Evolutionary conservation across 2,113 vertebrate species (phyloP).

Genomic region (Australoheros scitulus): DNA sequence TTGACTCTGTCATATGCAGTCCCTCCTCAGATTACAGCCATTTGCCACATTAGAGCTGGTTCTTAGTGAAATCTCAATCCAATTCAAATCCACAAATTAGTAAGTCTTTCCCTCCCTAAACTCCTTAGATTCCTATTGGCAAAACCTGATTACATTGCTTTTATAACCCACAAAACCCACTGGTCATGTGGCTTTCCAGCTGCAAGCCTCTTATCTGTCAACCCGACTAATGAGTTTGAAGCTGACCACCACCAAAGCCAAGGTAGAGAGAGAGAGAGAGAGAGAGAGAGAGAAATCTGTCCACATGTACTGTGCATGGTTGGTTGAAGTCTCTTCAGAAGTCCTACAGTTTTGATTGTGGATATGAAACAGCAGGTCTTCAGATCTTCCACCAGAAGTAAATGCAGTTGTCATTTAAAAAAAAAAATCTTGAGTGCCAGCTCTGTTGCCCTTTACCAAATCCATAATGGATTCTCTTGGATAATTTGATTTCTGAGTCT

Average conservation of each 20-base stretch:
- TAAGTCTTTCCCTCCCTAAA: constrained; percentile 59
- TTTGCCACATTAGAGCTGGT: constrained; percentile 56
- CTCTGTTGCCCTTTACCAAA: neutral
- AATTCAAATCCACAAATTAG: constrained; percentile 73
- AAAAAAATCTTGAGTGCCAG: neutral
- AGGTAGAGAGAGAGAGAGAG: constrained; percentile 22
- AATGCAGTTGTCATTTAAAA: neutral
- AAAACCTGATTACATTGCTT: constrained; percentile 72
- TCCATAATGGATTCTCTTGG: neutral
- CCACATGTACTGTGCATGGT: neutral
- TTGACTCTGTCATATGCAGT: neutral
- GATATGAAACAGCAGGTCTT: constrained; percentile 17
- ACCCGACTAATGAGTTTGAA: constrained; percentile 68
- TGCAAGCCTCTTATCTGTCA: constrained; percentile 73
- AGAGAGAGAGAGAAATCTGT: constrained; percentile 11
- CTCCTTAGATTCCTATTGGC: constrained; percentile 66
- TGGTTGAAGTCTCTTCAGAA: constrained; percentile 1
- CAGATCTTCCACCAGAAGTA: constrained; percentile 28
- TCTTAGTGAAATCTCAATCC: constrained; percentile 57
- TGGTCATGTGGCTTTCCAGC: constrained; percentile 64
- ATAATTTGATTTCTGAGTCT: constrained; percentile 32
- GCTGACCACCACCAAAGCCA: constrained; percentile 57
- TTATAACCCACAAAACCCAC: constrained; percentile 67
- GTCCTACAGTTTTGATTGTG: constrained; percentile 22
- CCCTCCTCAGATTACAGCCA: constrained; percentile 55